Evolutionary conservation across 2,797 vertebrate genomes (phyloP), one percentile per base, ranked within the genome.

Genomic region (Pangasius sanitwongsei): DNA sequence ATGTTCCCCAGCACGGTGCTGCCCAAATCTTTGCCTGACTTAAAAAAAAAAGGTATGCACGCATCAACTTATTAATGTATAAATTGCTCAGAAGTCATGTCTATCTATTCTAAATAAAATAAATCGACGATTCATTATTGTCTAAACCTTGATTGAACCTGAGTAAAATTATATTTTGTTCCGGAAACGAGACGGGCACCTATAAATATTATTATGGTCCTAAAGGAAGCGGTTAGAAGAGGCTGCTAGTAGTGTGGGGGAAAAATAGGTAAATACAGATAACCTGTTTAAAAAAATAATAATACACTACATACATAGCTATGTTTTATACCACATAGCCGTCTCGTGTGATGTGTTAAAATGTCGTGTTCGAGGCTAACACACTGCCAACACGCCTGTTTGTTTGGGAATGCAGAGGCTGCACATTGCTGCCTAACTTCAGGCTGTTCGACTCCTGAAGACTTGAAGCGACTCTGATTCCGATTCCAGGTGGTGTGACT

Each of bases 21-120:
- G 91, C 0, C 93, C 16, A 18, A 65, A 59, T 0, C 0, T 11
- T 1, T 92, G 95, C 95, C 95, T 92, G 91, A 90, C 25, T 5
- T 31, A 90, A 93, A 92, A 13, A 28, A 50, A 31, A 3, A 6
- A 2, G 9, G 31, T 67, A 31, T 74, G 34, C 18, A 61, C 7
- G 0, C 3, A 20, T 9, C 34, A 48, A n/a, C 28, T 31, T 48
- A n/a, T 83, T 83, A 9, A 15, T 1, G 0, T 44, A 3, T 0
- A 11, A 1, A 59, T 81, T 9, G 2, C 2, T 1, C 25, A 31
- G 12, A 16, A 20, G 15, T 18, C 5, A 18, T 16, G 2, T 53
- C 31, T 12, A 82, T 25, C 0, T 20, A 8, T n/a, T n/a, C 1
- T 15, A 48, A 48, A 16, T 65, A 31, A 83, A 48, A 13, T 11